Evolutionary conservation across 2,113 vertebrate genomes (phyloP), one percentile per base, ranked within the genome.

Genomic region (Cacatua alba): DNA sequence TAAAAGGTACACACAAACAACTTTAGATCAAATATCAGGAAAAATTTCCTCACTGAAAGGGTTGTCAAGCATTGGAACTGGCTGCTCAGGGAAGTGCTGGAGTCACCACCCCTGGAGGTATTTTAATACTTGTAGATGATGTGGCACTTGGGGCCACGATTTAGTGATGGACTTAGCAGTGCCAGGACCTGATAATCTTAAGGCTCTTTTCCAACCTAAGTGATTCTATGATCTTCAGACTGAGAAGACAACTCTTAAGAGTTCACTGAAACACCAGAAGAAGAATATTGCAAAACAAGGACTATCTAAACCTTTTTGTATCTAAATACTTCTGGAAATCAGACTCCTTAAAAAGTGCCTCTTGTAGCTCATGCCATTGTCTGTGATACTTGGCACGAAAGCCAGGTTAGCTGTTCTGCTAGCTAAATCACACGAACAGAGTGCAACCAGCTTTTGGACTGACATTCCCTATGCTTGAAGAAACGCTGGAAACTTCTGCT

Each of bases 191-290:
- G 33, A 24, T 59, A 59, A 35, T 35, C 57, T n/a, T 59, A 59
- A 59, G 57, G 15, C 37, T 14, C 31, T 53, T 28, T 64, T 11
- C 57, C 51, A 67, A 1, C 60, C 37, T 68, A 52, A 41, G 14
- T 3, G 35, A 65, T 29, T n/a, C 49, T 57, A 6, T 0, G 9
- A 48, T 35, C 16, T 37, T 51, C 23, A 48, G 23, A 13, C 2
- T 41, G 31, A 64, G 44, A 86, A 78, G 35, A n/a, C 52, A 75
- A 64, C 29, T n/a, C 31, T 51, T 51, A 57, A 35, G 12, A 20
- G 4, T 63, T 44, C 53, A 44, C 33, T 26, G 48, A 37, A 82
- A 63, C 41, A 59, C 7, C 15, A 74, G 52, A 26, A 62, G 35
- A 60, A 49, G 18, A 55, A 43, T 11, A 51, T 35, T 41, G 71